These are phyloP conservation scores for Trachurus trachurus DNA, from an alignment of 2,797 vertebrate species.

Conservation along the genomic window DNA sequence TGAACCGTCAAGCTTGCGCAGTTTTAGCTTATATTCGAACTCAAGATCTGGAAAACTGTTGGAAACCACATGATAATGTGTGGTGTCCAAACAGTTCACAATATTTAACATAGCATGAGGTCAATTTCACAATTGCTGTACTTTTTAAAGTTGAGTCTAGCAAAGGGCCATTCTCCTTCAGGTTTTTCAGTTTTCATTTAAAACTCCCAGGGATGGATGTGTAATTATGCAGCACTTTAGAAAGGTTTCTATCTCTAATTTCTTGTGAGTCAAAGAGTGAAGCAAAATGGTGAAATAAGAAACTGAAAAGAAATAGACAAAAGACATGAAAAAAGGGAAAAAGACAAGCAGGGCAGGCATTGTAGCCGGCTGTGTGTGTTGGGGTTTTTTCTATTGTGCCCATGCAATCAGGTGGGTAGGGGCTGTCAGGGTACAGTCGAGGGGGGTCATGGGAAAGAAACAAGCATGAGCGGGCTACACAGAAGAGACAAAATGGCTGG, in stretches of 20 bases:
- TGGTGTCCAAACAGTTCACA: neutral
- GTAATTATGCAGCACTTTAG: constrained; percentile 19
- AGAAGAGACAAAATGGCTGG: constrained; percentile 63
- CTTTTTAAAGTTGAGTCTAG: neutral
- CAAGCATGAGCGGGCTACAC: constrained; percentile 45
- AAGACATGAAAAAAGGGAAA: neutral
- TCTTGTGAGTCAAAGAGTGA: constrained; percentile 12
- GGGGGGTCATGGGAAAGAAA: constrained; percentile 64
- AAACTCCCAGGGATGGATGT: constrained; percentile 9
- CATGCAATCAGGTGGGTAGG: constrained; percentile 44
- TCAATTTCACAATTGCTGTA: neutral
- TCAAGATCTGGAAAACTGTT: neutral
- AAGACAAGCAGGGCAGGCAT: constrained; percentile 13
- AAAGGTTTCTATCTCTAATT: neutral
- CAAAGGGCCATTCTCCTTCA: neutral
- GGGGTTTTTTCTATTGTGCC: constrained; percentile 25
- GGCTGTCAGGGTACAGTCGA: constrained; percentile 34
- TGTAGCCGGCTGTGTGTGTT: neutral
- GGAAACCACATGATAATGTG: neutral
- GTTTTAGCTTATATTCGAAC: too few species aligned
- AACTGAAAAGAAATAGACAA: constrained; percentile 4
- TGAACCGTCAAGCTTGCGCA: neutral
- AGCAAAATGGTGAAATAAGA: constrained; percentile 4
- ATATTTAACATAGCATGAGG: neutral
- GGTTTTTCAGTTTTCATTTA: constrained; percentile 21